Evolutionary conservation across 30 jellyfish, hydroid and myxozoan species (phyloP).

Genomic region (Hydractinia symbiolongicarpus): DNA sequence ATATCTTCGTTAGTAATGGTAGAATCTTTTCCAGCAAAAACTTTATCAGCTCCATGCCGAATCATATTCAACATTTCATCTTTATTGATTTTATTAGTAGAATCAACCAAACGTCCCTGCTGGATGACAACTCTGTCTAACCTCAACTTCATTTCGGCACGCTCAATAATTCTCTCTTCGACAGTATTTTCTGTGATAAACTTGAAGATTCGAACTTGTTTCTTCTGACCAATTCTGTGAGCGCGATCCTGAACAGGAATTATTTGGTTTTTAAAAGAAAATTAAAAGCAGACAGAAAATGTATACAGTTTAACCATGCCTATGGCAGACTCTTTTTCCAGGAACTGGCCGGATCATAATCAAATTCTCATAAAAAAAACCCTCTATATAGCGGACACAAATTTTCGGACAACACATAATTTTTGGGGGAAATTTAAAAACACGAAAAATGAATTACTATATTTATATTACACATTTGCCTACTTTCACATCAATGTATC

Average conservation of each 20-base stretch:
- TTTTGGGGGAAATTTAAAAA: too few relatives aligned
- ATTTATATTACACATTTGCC: too few relatives aligned
- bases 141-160: conserved; percentile 97
- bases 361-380: too few relatives aligned
- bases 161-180: conserved; percentile 95
- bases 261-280: not conserved
- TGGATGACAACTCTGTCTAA: conserved; percentile 96
- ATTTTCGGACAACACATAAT: too few relatives aligned
- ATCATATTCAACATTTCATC: conserved; percentile 97
- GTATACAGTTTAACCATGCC: not conserved
- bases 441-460: too few relatives aligned
- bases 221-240: conserved; percentile 98
- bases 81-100: conserved; percentile 73
- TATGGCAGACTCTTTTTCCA: not conserved
- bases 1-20: conserved; percentile 88
- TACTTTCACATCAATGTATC: too few relatives aligned
- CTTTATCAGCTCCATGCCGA: conserved; percentile 96
- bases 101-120: conserved; percentile 98
- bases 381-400: too few relatives aligned
- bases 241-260: conserved; percentile 85
- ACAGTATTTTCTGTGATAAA: conserved; percentile 96
- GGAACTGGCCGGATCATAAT: too few relatives aligned
- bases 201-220: conserved; percentile 93
- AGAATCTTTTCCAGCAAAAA: conserved; percentile 89
- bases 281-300: not conserved